Base-by-base conservation (phyloP, 1,140 invertebrate species). In the Ips typographus region DNA sequence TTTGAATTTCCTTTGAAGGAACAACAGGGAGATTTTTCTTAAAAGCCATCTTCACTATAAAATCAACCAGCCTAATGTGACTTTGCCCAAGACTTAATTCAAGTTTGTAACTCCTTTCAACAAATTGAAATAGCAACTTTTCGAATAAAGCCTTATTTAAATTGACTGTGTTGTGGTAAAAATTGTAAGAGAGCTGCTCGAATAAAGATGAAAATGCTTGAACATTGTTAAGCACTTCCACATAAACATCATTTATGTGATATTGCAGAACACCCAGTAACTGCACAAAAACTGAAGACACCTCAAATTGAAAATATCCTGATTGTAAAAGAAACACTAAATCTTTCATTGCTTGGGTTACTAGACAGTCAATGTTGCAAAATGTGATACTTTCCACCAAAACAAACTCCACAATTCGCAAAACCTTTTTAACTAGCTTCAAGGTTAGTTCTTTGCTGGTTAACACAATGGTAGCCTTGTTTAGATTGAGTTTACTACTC, bases 401-500 rank as follows among this genome's bases (percentile, higher is more conserved):
- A 66, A 74, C 75, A 53, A 68, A 66, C 51, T 71, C 59, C 5
- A 80, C 8, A 65, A 78, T 71, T 67, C 76, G 76, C 22, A 77
- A 72, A 37, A 77, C 51, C 37, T 74, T 75, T 44, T 72, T 55
- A 41, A 78, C 53, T 37, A 79, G 65, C 8, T 73, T 64, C 4
- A 63, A 51, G 42, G 72, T 76, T 3, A 53, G 63, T 22, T 52
- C 58, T 65, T 68, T 53, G 38, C 68, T 72, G 8, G 38, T 56
- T n/a, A 80, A 68, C 65, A 73, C 71, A 38, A 78, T 76, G 53
- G 40, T 71, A 70, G 82, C 75, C 74, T 82, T 79, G 51, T 80
- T 79, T 65, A 86, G 79, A 73, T 84, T 80, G 7, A 87, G 72
- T 63, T 82, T 77, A 5, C 78, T 74, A 75, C 79, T 77, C 53